Evolutionary conservation across 2,113 vertebrate species (phyloP).

Genomic region (Willisornis vidua): DNA sequence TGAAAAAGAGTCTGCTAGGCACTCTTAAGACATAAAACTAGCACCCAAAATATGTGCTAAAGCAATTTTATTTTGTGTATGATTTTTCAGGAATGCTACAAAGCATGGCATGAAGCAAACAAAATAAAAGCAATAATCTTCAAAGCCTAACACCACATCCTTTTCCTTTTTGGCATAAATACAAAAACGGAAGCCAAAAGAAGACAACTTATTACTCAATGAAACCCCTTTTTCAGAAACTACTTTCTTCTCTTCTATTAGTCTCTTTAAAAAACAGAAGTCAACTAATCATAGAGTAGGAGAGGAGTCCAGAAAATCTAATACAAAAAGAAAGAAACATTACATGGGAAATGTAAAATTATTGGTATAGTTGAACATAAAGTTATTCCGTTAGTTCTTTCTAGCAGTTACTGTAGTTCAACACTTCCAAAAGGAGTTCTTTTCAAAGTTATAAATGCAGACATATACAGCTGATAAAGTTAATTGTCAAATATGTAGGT

Average conservation of each 20-base stretch:
- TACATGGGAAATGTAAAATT: neutral
- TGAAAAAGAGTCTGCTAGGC: neutral
- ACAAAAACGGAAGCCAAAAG: conserved; percentile 19
- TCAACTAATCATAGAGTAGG: neutral
- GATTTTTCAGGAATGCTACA: conserved; percentile 5
- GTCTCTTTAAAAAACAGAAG: neutral
- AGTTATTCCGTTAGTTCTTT: neutral
- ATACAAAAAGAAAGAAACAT: neutral
- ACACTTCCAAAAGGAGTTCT: neutral
- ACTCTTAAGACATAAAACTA: neutral
- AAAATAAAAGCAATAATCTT: conserved; percentile 39
- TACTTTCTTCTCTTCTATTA: neutral
- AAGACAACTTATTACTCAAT: conserved; percentile 23
- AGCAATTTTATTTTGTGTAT: neutral
- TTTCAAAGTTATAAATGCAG: neutral
- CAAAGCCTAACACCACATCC: conserved; percentile 5
- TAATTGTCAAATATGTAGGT: neutral
- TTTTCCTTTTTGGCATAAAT: neutral
- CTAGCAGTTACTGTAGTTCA: neutral
- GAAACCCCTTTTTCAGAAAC: conserved; percentile 7
- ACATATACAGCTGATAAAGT: neutral
- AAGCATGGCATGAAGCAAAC: neutral
- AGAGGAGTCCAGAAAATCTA: neutral
- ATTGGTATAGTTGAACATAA: neutral
- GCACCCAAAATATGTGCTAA: neutral